These are phyloP conservation scores for Lasioglossum calceatum DNA, from an alignment of 2,888 invertebrate species.

Conservation along the genomic window DNA sequence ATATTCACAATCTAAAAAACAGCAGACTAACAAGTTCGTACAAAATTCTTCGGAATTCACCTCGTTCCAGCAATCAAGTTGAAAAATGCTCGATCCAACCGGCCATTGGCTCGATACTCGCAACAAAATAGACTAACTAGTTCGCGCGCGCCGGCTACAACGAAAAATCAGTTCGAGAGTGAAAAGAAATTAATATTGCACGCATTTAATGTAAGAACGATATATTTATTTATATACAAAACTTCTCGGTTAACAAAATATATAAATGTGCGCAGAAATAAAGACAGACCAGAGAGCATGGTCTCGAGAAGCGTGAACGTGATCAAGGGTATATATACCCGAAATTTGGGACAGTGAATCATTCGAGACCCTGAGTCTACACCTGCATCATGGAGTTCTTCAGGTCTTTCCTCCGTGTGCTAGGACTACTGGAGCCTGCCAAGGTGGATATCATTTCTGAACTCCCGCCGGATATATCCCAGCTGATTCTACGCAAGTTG, in stretches of 20 bases:
- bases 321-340: too few species aligned
- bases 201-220: conserved; percentile 17
- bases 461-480: too few species aligned
- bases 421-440: too few species aligned
- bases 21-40: too few species aligned
- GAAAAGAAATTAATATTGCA: background rate
- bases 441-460: too few species aligned
- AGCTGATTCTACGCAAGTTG: too few species aligned
- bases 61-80: background rate
- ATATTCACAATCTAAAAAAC: too few species aligned
- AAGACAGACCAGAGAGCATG: background rate
- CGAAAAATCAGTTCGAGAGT: background rate
- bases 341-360: too few species aligned
- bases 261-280: conserved; percentile 14
- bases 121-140: background rate
- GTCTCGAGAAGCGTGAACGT: conserved; percentile 18
- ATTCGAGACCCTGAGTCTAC: too few species aligned
- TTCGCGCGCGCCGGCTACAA: background rate
- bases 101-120: background rate
- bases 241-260: conserved; percentile 18
- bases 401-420: too few species aligned
- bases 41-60: too few species aligned
- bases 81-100: background rate
- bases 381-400: too few species aligned
- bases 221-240: conserved; percentile 24